Base-by-base conservation (phyloP, 2,888 invertebrate genomes). In the Tholera decimalis region DNA sequence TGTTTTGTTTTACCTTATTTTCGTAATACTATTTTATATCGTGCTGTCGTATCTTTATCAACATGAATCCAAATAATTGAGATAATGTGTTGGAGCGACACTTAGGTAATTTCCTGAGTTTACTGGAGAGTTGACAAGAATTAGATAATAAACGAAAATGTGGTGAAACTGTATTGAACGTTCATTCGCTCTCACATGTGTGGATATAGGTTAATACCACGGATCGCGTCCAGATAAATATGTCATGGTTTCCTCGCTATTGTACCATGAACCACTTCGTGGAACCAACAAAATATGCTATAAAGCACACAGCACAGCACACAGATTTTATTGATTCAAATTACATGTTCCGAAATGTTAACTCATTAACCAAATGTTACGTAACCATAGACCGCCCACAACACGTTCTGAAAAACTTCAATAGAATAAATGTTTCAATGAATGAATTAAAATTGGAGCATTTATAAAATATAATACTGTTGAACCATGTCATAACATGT, bases 321-420 rank as follows among this genome's bases (percentile, higher is more conserved):
- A 73, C 59, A 77, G 68, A 83, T 84, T 89, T 88, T 88, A 91
- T 89, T 85, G 86, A 88, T 79, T 75, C 76, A 88, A 90, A 90
- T 89, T 88, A 90, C 84, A 89, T 78, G 87, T 89, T 88, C 83
- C 85, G 78, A 87, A 87, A 86, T 86, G 78, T 86, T 88, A 83
- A 79, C 77, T 79, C 82, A 80, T 78, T 85, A 85, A 85, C 75
- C 54, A 79, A 74, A 80, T 79, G 66, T 81, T 80, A 73, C 72
- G 68, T 77, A 81, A 81, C 65, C 64, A 77, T 67, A 67, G 72
- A 59, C 60, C 72, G 70, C 70, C 81, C 67, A 80, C 77, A 65
- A 73, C 63, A 59, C 62, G 51, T 65, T 69, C 75, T 44, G 60
- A 79, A 81, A 80, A 79, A 79, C 59, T 66, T 65, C 60, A 69